A percentile compares a stretch with the other conserved stretches of the same genome.
Conservation (phyloP, 92 coral and sea anemone species). For the Anthopleura xanthogrammica region DNA sequence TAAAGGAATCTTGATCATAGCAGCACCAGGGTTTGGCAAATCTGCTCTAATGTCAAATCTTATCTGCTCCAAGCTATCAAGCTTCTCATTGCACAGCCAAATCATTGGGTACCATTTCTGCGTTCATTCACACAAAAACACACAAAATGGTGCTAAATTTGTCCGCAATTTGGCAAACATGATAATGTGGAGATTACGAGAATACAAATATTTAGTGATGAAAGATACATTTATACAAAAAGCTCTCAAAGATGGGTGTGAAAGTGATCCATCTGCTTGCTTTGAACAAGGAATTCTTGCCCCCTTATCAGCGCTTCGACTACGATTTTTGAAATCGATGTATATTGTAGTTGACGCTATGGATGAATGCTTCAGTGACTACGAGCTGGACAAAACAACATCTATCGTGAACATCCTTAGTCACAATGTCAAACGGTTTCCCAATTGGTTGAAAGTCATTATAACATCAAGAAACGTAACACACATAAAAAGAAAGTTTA, state of each 20-base stretch:
- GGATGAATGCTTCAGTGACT: conserved; percentile 66
- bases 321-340: conserved; percentile 32
- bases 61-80: conserved; percentile 76
- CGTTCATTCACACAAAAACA: conserved; percentile 61
- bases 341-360: conserved; percentile 69
- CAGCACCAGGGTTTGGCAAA: conserved; percentile 89
- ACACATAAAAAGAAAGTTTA: conserved; percentile 11
- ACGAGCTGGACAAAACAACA: conserved; percentile 22
- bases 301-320: conserved; percentile 56
- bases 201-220: conserved; percentile 41
- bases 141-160: conserved; percentile 71
- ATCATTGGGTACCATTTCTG: conserved; percentile 85
- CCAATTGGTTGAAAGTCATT: conserved; percentile 74
- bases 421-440: conserved; percentile 49
- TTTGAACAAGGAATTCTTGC: conserved; percentile 65
- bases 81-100: conserved; percentile 64
- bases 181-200: conserved; percentile 57
- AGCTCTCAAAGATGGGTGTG: conserved; percentile 52
- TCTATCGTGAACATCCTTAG: conserved; percentile 53
- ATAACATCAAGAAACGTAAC: conserved; percentile 70
- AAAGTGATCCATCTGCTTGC: conserved; percentile 64
- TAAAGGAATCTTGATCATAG: conserved; percentile 48
- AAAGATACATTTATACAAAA: conserved; percentile 46
- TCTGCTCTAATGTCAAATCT: conserved; percentile 78
- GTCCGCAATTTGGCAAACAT: conserved; percentile 80